phyloP scores from a whole-genome alignment of 2,888 invertebrate genomes.

The Cheilosia vulpina region DNA sequence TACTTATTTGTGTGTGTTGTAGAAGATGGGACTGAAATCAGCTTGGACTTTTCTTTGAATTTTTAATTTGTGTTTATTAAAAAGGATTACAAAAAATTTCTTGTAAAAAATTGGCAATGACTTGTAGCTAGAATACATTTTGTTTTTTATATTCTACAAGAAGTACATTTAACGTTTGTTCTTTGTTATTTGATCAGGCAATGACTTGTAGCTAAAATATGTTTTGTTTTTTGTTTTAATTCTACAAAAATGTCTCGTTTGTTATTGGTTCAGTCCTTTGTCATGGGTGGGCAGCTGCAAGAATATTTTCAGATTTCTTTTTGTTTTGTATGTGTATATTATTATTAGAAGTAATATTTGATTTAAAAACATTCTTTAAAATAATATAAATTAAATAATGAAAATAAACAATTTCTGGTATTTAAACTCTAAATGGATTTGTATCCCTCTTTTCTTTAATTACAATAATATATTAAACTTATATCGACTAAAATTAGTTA shows the following conservation, averaged over 20 bases:
- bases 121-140: conserved; percentile 69
- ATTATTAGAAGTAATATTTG: conserved; percentile 2
- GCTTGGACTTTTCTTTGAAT: background rate
- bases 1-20: too few relatives aligned
- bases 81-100: conserved; percentile 34
- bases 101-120: conserved; percentile 72
- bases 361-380: conserved; percentile 1
- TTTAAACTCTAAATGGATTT: background rate
- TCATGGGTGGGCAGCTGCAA: conserved; percentile 60
- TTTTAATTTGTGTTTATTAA: background rate
- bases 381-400: conserved; percentile 36
- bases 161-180: background rate
- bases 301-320: conserved; percentile 1
- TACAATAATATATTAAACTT: conserved; percentile 49
- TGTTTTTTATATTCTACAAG: background rate
- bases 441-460: conserved; percentile 12
- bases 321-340: background rate
- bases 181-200: conserved; percentile 37
- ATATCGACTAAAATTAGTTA: conserved; percentile 76
- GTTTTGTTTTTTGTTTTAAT: conserved; percentile 8
- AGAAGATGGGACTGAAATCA: too few relatives aligned
- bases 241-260: background rate
- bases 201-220: conserved; percentile 73
- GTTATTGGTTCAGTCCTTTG: conserved; percentile 64
- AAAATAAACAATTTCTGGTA: conserved; percentile 4